phyloP scores from a whole-genome alignment of 2,797 vertebrate genomes.

The Tinamus major region DNA sequence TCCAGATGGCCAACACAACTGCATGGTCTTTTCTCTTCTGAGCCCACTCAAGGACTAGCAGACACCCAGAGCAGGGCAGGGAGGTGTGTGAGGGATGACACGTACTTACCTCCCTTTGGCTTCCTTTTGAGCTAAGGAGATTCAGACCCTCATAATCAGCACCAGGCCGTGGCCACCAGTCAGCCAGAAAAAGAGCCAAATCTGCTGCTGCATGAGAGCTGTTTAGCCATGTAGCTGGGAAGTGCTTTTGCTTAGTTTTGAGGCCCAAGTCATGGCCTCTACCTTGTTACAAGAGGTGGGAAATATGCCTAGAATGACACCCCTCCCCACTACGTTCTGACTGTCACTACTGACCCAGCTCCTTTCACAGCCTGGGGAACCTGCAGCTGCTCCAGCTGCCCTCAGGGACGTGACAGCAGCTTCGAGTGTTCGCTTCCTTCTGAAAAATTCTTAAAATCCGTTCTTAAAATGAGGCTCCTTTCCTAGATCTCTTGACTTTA shows the following conservation, averaged over 20 bases:
- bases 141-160: not conserved
- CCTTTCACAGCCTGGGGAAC: not conserved
- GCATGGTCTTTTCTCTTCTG: not conserved
- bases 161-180: not conserved
- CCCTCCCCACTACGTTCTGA: not conserved
- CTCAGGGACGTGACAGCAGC: not conserved
- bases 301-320: conserved; percentile 37
- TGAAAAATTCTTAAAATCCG: not conserved
- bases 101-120: not conserved
- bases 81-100: not conserved
- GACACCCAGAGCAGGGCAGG: not conserved
- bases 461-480: not conserved
- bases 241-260: not conserved
- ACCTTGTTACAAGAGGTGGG: not conserved
- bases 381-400: not conserved
- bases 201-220: not conserved
- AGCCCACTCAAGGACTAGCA: not conserved
- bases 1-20: not conserved
- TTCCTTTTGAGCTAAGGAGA: not conserved
- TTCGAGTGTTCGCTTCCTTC: not conserved
- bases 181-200: not conserved
- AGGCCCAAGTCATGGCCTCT: conserved; percentile 4
- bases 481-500: not conserved
- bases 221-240: conserved; percentile 19
- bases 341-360: conserved; percentile 22